Conservation (phyloP, 2,888 invertebrate species). For the Antheraea assamensis region DNA sequence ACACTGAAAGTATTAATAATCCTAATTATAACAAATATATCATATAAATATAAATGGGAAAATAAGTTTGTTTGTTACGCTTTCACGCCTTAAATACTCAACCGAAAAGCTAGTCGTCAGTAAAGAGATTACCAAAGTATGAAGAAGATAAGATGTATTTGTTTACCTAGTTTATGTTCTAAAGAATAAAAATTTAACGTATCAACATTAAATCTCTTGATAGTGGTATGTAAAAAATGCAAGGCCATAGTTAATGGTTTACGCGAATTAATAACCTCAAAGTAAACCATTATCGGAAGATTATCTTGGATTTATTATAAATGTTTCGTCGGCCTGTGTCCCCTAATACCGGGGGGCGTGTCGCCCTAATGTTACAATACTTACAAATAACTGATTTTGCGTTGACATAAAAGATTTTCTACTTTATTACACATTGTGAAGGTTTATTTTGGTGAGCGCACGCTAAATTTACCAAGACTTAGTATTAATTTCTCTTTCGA, state of each 20-base stretch:
- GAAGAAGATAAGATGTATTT: too few relatives aligned
- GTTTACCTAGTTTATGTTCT: too few relatives aligned
- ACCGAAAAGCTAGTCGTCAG: too few relatives aligned
- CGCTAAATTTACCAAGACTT: not conserved
- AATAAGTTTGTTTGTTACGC: too few relatives aligned
- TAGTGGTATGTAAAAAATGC: not conserved
- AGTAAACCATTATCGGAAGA: conserved; percentile 1
- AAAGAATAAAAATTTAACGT: too few relatives aligned
- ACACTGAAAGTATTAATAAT: too few relatives aligned
- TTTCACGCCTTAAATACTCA: too few relatives aligned
- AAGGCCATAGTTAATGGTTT: not conserved
- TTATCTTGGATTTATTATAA: conserved; percentile 11
- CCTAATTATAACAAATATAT: too few relatives aligned
- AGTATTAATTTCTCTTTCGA: not conserved
- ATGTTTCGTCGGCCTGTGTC: conserved; percentile 1
- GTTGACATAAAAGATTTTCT: not conserved
- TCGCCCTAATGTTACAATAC: conserved; percentile 28
- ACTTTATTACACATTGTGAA: not conserved
- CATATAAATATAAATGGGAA: too few relatives aligned
- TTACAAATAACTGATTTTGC: conserved; percentile 6
- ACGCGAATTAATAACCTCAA: conserved; percentile 3
- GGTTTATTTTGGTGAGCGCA: not conserved
- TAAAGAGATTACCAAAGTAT: too few relatives aligned
- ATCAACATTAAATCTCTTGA: too few relatives aligned
- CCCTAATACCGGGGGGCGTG: conserved; percentile 35